Evolutionary conservation across 2,113 vertebrate species (phyloP), one percentile per base, ranked within the genome.

Genomic region (Motacilla tschutschensis): DNA sequence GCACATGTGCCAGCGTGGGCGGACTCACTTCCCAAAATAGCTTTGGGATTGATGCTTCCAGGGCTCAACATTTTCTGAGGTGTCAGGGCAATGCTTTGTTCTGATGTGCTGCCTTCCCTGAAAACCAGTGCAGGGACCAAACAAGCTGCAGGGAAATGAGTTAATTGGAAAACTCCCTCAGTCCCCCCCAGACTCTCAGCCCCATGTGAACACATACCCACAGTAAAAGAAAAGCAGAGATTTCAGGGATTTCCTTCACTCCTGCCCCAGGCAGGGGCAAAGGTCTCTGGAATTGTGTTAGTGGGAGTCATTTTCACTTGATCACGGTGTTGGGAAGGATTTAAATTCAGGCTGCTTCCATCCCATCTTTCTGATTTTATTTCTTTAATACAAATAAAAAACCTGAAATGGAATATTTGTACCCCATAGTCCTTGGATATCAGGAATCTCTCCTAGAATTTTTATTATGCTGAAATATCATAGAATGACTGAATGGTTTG

Each of bases 41-140:
- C 17, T 83, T 36, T 38, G 70, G 46, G 62, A 44, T 12, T 78
- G 79, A 28, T 63, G 64, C 40, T 85, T 1, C 0, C 36, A 55
- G 26, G 76, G 36, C 40, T 85, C 41, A 66, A 9, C 17, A 5
- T 85, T 85, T 70, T 19, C 51, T 3, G 3, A 71, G 79, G 64
- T 83, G 82, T 59, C 1, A 0, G 59, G 4, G 4, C 35, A 59
- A 74, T 76, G 67, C 29, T 79, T 72, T 83, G 81, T 54, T 83
- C 41, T 26, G 69, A 22, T 0, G 2, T 0, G 1, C 40, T 4
- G 3, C 4, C 73, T 48, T 25, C 73, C 58, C 69, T 0, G 0
- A 40, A 2, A 43, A 81, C 35, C 54, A n/a, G 2, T 10, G 0
- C 5, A 16, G 66, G 65, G 48, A 70, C 43, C 62, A 51, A 79